Evolutionary conservation across 2,113 vertebrate genomes (phyloP).

Genomic region (Nothocercus julius): DNA sequence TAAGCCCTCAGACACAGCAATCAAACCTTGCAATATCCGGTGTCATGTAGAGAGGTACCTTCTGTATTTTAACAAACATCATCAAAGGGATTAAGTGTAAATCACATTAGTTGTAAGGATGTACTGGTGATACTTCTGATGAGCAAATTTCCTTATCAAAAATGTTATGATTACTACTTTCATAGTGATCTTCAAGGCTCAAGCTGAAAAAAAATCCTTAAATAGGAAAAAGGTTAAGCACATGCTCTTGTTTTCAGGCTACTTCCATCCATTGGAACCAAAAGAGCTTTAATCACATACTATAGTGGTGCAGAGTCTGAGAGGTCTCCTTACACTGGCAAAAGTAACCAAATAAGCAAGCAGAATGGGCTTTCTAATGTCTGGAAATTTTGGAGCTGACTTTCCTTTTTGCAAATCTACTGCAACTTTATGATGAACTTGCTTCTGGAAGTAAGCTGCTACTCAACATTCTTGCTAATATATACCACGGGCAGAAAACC

Average conservation of each 20-base stretch:
- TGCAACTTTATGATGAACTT: neutral
- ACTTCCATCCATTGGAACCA: neutral
- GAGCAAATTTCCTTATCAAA: neutral
- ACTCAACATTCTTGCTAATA: neutral
- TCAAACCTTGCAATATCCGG: conserved; percentile 59
- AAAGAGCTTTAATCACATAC: neutral
- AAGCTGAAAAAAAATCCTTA: neutral
- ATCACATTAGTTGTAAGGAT: neutral
- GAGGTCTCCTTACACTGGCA: neutral
- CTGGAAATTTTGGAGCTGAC: neutral
- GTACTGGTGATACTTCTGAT: neutral
- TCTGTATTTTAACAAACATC: conserved; percentile 60
- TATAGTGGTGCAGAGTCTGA: neutral
- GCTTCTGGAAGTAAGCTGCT: neutral
- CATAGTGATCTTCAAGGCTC: neutral
- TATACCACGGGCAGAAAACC: neutral
- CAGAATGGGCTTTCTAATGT: neutral
- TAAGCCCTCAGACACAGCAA: conserved; percentile 63
- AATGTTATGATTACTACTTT: neutral
- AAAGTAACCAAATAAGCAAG: neutral
- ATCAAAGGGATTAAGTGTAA: conserved; percentile 60
- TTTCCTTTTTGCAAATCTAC: neutral
- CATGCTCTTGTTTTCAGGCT: neutral
- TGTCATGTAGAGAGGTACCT: conserved; percentile 48
- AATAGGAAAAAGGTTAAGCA: neutral